phyloP scores from a whole-genome alignment of 2,888 invertebrate species.

The Tenthredo mesomela region DNA sequence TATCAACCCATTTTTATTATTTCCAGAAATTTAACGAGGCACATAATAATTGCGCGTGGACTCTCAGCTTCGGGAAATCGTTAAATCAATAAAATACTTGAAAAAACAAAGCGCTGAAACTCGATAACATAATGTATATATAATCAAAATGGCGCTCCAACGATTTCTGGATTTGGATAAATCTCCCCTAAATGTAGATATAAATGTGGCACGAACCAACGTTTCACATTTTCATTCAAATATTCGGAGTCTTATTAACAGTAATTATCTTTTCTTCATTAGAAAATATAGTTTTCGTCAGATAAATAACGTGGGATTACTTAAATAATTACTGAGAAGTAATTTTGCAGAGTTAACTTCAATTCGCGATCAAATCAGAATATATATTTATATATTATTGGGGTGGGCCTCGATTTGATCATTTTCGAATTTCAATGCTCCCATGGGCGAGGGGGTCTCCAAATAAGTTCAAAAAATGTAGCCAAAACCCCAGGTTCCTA shows the following conservation, averaged over 20 bases:
- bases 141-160: neutral
- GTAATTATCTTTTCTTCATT: neutral
- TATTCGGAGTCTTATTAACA: neutral
- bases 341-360: neutral
- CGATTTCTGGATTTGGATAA: neutral
- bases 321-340: neutral
- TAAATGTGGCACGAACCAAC: too few relatives aligned
- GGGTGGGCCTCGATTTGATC: neutral
- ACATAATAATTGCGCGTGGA: neutral
- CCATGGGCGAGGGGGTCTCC: too few relatives aligned
- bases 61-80: neutral
- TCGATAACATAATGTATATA: neutral
- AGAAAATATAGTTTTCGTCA: neutral
- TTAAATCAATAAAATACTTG: slow-evolving; percentile 4
- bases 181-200: neutral
- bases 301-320: neutral
- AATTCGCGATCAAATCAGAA: neutral
- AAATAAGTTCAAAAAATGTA: too few relatives aligned
- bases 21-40: slow-evolving; percentile 1
- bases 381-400: neutral
- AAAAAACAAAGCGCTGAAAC: neutral
- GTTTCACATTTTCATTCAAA: too few relatives aligned
- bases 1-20: neutral
- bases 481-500: too few relatives aligned
- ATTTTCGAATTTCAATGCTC: too few relatives aligned